Percentiles rank a stretch among this genome's conserved stretches.
These are phyloP conservation scores for Xerus rutilus DNA, from an alignment of 2,797 vertebrate genomes.

Conservation along the genomic window DNA sequence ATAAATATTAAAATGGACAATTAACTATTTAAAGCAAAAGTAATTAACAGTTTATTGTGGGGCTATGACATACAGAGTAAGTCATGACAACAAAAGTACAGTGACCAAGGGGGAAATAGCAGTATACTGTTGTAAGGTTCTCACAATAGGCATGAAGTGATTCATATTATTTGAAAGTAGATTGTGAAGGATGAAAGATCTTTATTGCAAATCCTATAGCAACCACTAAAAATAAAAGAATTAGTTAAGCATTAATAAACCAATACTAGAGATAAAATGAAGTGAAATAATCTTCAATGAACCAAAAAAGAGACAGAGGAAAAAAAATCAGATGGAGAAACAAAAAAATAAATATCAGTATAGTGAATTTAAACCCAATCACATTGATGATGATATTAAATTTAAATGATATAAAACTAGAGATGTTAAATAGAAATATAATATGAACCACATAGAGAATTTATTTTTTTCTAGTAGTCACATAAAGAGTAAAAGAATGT, in stretches of 20 bases:
- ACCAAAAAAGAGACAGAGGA: background rate
- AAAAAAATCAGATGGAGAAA: background rate
- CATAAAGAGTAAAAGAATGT: background rate
- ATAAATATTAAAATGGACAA: background rate
- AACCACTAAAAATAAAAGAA: background rate
- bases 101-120: background rate
- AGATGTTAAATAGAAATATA: background rate
- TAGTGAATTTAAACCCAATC: background rate
- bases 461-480: slow-evolving; percentile 26
- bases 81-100: background rate
- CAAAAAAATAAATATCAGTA: background rate
- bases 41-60: background rate
- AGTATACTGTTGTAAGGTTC: background rate
- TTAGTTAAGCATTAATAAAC: background rate
- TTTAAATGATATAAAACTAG: background rate
- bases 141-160: background rate
- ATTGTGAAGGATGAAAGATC: background rate
- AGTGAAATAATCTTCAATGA: background rate
- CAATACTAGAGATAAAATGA: slow-evolving; percentile 10
- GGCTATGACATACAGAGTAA: background rate
- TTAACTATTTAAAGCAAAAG: slow-evolving; percentile 1
- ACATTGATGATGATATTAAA: background rate
- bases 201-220: background rate
- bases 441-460: background rate
- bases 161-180: background rate